Evolutionary conservation across 2,888 invertebrate genomes (phyloP).

Genomic region (Phortica okadai): DNA sequence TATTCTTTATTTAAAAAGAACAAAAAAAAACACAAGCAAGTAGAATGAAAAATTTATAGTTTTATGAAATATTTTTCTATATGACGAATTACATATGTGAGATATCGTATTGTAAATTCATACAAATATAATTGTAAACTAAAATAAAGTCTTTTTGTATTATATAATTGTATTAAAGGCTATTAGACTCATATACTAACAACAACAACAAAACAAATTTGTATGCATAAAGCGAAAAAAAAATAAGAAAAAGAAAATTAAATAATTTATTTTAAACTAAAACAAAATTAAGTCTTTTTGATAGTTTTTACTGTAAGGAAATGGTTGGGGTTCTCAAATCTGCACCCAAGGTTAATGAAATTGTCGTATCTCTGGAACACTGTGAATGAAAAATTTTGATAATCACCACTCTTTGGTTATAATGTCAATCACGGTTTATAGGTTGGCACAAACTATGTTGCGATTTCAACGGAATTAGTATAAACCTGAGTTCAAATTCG

Average conservation of each 20-base stretch:
- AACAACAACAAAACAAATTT: neutral
- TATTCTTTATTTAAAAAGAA: neutral
- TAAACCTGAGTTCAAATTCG: no score
- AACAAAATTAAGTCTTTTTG: constrained; percentile 11
- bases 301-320: no score
- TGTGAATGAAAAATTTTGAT: no score
- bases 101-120: neutral
- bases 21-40: neutral
- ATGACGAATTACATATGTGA: neutral
- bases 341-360: no score
- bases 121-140: neutral
- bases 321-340: no score
- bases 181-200: neutral
- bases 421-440: no score
- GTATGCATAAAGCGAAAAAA: constrained; percentile 8
- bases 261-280: constrained; percentile 29
- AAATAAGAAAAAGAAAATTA: neutral
- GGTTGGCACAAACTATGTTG: no score
- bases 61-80: neutral
- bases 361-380: no score
- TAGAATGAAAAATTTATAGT: neutral
- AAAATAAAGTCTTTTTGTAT: neutral
- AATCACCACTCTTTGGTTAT: no score
- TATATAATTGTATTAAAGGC: constrained; percentile 31
- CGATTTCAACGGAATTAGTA: no score